These are phyloP conservation scores for Spodoptera exigua DNA, from an alignment of 2,888 invertebrate species.

Conservation along the genomic window DNA sequence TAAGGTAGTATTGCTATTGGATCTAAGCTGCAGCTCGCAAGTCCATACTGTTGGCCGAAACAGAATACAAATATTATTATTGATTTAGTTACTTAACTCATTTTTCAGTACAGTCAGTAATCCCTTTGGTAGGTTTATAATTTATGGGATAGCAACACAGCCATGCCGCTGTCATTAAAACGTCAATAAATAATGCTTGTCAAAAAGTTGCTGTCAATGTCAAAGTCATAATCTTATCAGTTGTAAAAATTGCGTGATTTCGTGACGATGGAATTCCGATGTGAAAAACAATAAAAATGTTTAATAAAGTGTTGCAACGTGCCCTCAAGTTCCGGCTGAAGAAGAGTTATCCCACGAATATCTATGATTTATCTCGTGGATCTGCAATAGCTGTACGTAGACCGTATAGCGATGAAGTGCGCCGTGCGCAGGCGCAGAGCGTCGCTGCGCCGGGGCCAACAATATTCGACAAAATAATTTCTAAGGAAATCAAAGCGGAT, in stretches of 20 bases:
- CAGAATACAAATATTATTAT: no score
- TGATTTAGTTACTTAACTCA: no score
- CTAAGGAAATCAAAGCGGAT: slow-evolving; percentile 94
- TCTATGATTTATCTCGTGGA: slow-evolving; percentile 82
- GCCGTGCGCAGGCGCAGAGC: slow-evolving; percentile 78
- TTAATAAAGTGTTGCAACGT: slow-evolving; percentile 84
- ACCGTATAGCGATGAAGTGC: slow-evolving; percentile 83
- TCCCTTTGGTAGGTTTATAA: slow-evolving; percentile 2
- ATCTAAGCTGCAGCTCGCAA: no score
- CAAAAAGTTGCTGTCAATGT: slow-evolving; percentile 29
- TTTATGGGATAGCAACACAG: slow-evolving; percentile 21
- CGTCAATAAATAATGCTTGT: slow-evolving; percentile 6
- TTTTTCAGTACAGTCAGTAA: no score
- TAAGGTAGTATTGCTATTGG: no score
- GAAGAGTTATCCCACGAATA: slow-evolving; percentile 84
- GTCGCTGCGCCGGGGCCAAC: slow-evolving; percentile 85
- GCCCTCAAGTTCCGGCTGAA: slow-evolving; percentile 83
- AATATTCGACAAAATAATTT: slow-evolving; percentile 93
- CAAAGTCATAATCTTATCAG: slow-evolving; percentile 33
- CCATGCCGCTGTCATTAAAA: neutral
- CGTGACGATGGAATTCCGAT: slow-evolving; percentile 56
- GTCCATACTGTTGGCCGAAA: no score
- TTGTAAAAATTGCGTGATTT: slow-evolving; percentile 33
- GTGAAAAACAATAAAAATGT: slow-evolving; percentile 75
- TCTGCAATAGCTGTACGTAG: slow-evolving; percentile 78